These are phyloP conservation scores for Cryptops parisi DNA, from an alignment of 2,888 invertebrate species.

Conservation along the genomic window DNA sequence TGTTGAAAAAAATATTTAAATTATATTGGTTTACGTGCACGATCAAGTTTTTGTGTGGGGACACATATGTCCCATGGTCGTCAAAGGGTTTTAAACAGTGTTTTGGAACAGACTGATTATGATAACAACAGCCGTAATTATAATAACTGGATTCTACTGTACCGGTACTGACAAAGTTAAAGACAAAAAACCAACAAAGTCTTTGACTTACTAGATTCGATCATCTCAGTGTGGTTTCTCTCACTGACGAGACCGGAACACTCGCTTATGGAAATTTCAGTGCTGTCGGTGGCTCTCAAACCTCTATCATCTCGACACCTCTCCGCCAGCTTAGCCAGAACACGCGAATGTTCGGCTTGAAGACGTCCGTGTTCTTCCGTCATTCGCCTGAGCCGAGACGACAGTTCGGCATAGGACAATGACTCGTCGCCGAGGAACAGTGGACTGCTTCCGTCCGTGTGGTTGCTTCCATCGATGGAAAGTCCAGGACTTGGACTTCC, in stretches of 20 bases:
- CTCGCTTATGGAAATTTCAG: neutral
- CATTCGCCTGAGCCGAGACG: conserved; percentile 42
- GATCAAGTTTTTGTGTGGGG: neutral
- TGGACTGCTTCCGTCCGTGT: neutral
- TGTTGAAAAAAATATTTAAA: neutral
- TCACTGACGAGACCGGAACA: neutral
- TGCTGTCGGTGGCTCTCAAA: neutral
- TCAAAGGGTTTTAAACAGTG: neutral
- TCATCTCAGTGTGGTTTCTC: neutral
- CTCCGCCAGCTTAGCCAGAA: conserved; percentile 7
- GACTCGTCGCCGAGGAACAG: neutral
- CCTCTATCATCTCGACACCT: neutral
- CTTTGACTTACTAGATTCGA: neutral
- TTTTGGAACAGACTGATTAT: no score
- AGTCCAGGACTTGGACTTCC: conserved; percentile 5
- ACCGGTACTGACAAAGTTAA: no score
- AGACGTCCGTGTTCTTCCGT: conserved; percentile 47
- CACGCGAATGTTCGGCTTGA: conserved; percentile 37
- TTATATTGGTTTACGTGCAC: neutral
- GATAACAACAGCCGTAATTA: no score
- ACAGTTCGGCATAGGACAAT: conserved; percentile 31
- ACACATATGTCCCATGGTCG: neutral
- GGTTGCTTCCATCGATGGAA: neutral
- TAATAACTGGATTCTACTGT: no score
- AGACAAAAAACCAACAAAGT: neutral